Base-by-base conservation (phyloP, 1,140 invertebrate genomes). In the Cherax quadricarinatus region DNA sequence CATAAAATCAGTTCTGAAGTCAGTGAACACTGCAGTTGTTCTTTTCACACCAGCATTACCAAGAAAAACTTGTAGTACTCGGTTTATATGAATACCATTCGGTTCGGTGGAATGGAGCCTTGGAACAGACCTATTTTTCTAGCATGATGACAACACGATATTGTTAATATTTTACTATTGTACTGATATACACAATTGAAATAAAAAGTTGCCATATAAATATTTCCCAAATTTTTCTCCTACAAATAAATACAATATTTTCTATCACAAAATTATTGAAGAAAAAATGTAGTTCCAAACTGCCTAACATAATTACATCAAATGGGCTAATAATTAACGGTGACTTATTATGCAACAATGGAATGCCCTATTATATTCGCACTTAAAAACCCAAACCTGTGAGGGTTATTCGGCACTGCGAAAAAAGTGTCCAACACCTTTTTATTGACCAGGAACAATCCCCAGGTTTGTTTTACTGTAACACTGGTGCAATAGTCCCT, bases 111-210 rank as follows among this genome's bases (percentile, higher is more conserved):
- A 89, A 89, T 66, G 79, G 78, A 89, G 80, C 87, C 87, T 66
- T 89, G 87, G 53, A 89, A 82, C 75, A 81, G 51, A 73, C 60
- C 78, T 89, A 89, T 89, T 89, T 89, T 89, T 89, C 87, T 89
- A 89, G 87, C 78, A 82, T 89, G 87, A 89, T 57, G 87, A 89
- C 87, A 66, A 89, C 87, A 89, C 87, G 82, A 62, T 82, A 89
- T 81, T 89, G 87, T 89, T 89, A 89, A 89, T 89, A 89, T 89
- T 89, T 89, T 89, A 89, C 75, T 89, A 89, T 89, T 89, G 87
- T 89, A 89, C 79, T 80, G 87, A 89, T 89, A 89, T 80, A 89
- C 78, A 89, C 79, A 89, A 89, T 87, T 70, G 85, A 87, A 87
- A 87, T 87, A 89, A 82, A 88, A 80, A 86, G 75, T 89, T 89